Base-by-base conservation (phyloP, 2,113 vertebrate species). In the Panthera uncia region DNA sequence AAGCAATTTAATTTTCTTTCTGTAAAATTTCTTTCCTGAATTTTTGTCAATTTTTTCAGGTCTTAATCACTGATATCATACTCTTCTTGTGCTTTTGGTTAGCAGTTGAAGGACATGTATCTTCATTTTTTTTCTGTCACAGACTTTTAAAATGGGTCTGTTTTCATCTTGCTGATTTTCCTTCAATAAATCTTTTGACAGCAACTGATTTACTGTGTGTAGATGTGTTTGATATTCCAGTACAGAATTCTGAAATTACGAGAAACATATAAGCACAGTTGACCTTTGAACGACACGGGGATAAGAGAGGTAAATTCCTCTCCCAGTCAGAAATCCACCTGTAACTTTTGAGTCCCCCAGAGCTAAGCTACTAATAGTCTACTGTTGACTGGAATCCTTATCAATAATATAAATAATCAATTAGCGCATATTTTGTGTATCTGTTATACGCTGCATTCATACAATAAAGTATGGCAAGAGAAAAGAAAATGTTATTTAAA, bases 161-260 rank as follows among this genome's bases (percentile, higher is more conserved):
- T 87, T 96, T 96, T 66, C 45, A 81, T 71, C 94, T 82, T 87
- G 73, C n/a, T 95, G 27, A 93, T 65, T 97, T 92, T 50, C 89
- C 96, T 93, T 96, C 74, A 98, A 98, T 98, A 98, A 98, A 98
- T 88, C 76, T 63, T 95, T 76, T 93, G 45, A 84, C 36, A 76
- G 86, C 97, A 97, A 92, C 79, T 65, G 8, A 79, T 27, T 94
- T 79, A 83, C 5, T 80, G 31, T 91, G 92, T 94, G 15, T 63
- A 79, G 3, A 36, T 86, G 78, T 95, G 50, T 65, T 96, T 97
- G 19, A 61, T 97, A 85, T 91, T 69, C 52, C 73, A 55, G 31
- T 27, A 65, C 16, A 78, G 31, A 93, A 80, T 36, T 79, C 82
- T 76, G 25, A 82, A 80, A 65, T 90, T 69, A 92, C 25, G 9